These are phyloP conservation scores for Campoplex capitator DNA, from an alignment of 2,888 invertebrate species.

Conservation along the genomic window DNA sequence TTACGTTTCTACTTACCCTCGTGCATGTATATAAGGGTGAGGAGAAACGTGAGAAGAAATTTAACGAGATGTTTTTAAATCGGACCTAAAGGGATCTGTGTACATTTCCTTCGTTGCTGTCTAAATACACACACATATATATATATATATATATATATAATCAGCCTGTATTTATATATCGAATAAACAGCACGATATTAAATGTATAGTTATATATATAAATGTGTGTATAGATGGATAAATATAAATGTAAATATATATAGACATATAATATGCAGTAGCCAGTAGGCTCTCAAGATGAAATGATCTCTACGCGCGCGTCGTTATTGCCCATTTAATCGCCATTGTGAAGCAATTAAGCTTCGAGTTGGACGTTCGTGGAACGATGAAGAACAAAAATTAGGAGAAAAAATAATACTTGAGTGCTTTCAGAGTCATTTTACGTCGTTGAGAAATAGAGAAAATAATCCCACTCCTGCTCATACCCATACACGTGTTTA, in stretches of 20 bases:
- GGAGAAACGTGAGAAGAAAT: constrained; percentile 74
- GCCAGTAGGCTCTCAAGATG: constrained; percentile 49
- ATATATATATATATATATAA: background rate
- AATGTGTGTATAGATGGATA: background rate
- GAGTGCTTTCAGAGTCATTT: constrained; percentile 29
- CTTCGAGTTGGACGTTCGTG: constrained; percentile 57
- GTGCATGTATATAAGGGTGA: constrained; percentile 61
- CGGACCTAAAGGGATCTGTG: constrained; percentile 66
- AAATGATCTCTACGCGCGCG: constrained; percentile 62
- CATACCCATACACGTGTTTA: background rate
- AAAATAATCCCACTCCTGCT: constrained; percentile 1
- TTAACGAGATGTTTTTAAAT: constrained; percentile 75
- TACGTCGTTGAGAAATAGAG: background rate
- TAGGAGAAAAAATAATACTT: constrained; percentile 30
- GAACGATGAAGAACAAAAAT: constrained; percentile 24
- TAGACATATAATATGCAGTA: constrained; percentile 14
- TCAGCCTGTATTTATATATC: background rate
- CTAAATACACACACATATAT: background rate
- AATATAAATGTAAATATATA: background rate
- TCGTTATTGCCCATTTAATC: constrained; percentile 67
- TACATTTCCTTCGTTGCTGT: constrained; percentile 17
- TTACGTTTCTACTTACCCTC: constrained; percentile 32
- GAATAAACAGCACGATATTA: background rate
- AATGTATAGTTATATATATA: background rate
- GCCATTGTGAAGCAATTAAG: constrained; percentile 70